A percentile compares a stretch with the other conserved stretches of the same genome.
Evolutionary conservation across 2,797 vertebrate species (phyloP).

Genomic region (Thamnophis elegans): DNA sequence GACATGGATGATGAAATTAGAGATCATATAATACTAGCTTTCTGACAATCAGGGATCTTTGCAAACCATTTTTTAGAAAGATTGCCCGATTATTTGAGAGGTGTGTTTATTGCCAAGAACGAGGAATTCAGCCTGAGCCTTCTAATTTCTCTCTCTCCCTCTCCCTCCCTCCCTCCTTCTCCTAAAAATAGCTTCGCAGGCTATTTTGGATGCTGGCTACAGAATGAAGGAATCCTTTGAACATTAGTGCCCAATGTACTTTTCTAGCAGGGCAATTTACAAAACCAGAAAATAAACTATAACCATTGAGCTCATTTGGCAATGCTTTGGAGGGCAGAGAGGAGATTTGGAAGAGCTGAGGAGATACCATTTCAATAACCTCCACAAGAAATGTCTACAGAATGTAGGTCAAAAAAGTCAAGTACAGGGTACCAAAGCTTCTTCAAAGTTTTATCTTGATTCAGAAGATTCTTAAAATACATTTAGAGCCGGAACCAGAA

Average conservation of each 20-base stretch:
- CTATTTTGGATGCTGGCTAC: conserved; percentile 57
- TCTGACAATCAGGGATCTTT: conserved; percentile 12
- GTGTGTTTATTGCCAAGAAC: conserved; percentile 52
- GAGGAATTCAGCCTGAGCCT: conserved; percentile 24
- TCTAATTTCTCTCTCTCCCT: conserved; percentile 29
- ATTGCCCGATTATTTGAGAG: conserved; percentile 36
- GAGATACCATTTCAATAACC: background rate
- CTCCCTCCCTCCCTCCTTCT: conserved; percentile 29
- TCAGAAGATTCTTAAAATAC: background rate
- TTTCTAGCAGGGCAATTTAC: conserved; percentile 21
- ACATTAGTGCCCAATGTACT: conserved; percentile 53
- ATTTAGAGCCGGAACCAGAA: background rate
- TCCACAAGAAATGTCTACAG: background rate
- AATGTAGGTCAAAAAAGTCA: background rate
- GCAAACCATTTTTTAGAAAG: conserved; percentile 20
- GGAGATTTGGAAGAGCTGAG: background rate
- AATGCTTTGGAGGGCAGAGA: background rate
- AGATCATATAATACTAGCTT: conserved; percentile 34
- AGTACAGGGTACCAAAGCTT: background rate
- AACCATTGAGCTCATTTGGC: background rate
- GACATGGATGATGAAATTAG: conserved; percentile 46
- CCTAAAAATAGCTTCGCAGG: conserved; percentile 62
- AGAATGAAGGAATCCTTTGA: conserved; percentile 53
- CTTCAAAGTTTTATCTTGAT: background rate
- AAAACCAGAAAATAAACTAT: background rate